Conservation (phyloP, 2,113 vertebrate species). For the Gymnocephalus cernua region DNA sequence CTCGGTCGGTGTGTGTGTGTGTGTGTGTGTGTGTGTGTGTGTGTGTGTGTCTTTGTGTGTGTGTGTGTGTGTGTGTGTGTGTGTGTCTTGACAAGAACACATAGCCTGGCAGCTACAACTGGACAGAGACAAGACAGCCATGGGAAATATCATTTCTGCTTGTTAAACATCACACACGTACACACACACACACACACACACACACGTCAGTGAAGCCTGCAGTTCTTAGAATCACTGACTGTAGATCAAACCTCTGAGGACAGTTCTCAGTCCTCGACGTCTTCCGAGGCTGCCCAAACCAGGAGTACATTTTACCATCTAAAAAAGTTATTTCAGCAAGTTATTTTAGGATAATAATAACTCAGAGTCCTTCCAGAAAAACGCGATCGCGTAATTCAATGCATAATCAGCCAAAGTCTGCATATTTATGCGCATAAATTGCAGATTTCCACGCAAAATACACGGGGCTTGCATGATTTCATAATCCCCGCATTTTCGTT, state of each 20-base stretch:
- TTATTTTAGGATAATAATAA: no score
- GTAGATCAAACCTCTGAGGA: not conserved
- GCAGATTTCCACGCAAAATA: no score
- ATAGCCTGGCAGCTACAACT: constrained; percentile 7
- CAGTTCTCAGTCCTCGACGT: not conserved
- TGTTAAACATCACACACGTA: constrained; percentile 25
- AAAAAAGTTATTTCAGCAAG: not conserved
- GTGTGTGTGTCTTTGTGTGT: no score
- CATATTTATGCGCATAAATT: no score
- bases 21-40: not conserved
- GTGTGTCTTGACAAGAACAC: constrained; percentile 9
- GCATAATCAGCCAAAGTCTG: no score
- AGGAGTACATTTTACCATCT: not conserved
- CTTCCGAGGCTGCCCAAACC: not conserved
- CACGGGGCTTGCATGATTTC: no score
- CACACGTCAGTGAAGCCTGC: not conserved
- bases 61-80: not conserved
- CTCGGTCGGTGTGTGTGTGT: not conserved
- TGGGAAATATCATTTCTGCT: constrained; percentile 35
- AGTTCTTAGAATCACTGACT: not conserved
- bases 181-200: constrained; percentile 11
- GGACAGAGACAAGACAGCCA: constrained; percentile 18
- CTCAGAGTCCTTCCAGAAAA: no score
- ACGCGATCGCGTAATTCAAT: no score
- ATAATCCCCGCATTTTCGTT: no score